phyloP scores from a whole-genome alignment of 2,113 vertebrate species.

The Oreochromis aureus region DNA sequence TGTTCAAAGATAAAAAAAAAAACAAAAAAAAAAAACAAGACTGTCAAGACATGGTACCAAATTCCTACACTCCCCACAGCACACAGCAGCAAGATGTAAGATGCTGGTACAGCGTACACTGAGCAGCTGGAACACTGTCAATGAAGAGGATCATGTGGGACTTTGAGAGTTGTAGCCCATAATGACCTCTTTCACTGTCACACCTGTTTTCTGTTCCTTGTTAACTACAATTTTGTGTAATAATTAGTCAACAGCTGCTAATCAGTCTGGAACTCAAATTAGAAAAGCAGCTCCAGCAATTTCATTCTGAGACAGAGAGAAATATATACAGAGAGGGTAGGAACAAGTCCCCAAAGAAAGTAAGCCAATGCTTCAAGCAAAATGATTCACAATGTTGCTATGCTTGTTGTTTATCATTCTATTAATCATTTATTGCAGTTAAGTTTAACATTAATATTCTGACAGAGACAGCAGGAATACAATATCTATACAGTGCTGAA shows the following conservation, averaged over 20 bases:
- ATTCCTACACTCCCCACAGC: not conserved
- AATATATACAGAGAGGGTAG: not conserved
- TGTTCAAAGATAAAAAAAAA: not conserved
- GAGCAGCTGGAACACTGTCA: not conserved
- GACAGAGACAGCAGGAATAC: constrained; percentile 21
- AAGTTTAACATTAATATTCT: constrained; percentile 7
- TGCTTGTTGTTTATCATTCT: not conserved
- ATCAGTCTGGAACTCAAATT: not conserved
- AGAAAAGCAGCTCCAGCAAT: not conserved
- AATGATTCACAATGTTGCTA: not conserved
- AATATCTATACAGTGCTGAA: constrained; percentile 32
- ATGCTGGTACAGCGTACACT: not conserved
- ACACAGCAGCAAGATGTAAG: not conserved
- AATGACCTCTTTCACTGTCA: not conserved
- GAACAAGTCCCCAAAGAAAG: not conserved
- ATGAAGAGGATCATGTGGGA: not conserved
- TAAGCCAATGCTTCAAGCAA: not conserved
- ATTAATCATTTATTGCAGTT: constrained; percentile 37
- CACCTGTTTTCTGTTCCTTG: not conserved
- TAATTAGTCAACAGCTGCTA: not conserved
- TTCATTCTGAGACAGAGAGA: not conserved
- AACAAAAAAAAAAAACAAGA: not conserved
- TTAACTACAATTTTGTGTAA: not conserved
- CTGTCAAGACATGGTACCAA: not conserved
- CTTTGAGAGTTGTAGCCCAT: not conserved